Base-by-base conservation (phyloP, 2,888 invertebrate species). In the Abscondita cerata region DNA sequence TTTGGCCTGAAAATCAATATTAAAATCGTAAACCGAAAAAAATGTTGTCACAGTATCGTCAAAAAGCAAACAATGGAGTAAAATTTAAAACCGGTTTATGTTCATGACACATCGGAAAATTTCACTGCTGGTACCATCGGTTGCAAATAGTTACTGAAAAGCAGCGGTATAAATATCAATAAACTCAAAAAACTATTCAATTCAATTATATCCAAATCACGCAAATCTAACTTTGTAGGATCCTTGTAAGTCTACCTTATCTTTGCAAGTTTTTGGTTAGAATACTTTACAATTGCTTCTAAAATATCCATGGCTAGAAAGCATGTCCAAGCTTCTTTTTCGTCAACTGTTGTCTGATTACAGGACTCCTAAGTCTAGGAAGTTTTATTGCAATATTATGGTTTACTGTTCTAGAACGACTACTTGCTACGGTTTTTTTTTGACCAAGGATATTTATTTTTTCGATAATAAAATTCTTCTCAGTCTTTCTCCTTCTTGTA, bases 1-100 rank as follows among this genome's bases (percentile, higher is more conserved):
- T n/a, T n/a, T n/a, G n/a, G n/a, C n/a, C n/a, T n/a, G n/a, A n/a
- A n/a, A n/a, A n/a, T n/a, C n/a, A n/a, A n/a, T n/a, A n/a, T n/a
- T n/a, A n/a, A n/a, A n/a, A n/a, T n/a, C n/a, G n/a, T n/a, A n/a
- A n/a, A n/a, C n/a, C n/a, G n/a, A n/a, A n/a, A n/a, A n/a, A n/a
- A n/a, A n/a, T n/a, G n/a, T n/a, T n/a, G n/a, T n/a, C n/a, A n/a
- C 52, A 19, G 61, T 51, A 67, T 71, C 62, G 55, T 73, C 70
- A 66, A 73, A 72, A 36, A 70, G 19, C 40, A 73, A 50, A 38
- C 54, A 57, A 34, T 50, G 18, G 20, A 73, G 52, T 15, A 72
- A 31, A 38, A 65, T 36, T 18, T 46, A 11, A 65, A 70, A 68
- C 34, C 68, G 34, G 34, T 67, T 66, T 48, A 47, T 13, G n/a